Evolutionary conservation across 2,797 vertebrate species (phyloP).

Genomic region (Sebastes oblongus): DNA sequence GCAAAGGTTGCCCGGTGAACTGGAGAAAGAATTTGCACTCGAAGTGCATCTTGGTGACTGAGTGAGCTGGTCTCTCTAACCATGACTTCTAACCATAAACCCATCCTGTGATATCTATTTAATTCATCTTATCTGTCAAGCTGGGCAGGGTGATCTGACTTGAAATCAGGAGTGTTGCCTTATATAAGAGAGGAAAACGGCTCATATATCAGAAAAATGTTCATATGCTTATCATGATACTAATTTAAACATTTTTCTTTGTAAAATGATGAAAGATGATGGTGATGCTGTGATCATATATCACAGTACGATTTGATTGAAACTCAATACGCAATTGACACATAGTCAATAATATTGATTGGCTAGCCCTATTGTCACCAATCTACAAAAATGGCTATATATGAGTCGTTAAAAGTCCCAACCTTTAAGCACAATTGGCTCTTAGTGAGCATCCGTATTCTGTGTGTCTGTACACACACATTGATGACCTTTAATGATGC

Average conservation of each 20-base stretch:
- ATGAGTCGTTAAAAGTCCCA: neutral
- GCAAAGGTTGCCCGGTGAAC: neutral
- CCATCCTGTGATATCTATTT: neutral
- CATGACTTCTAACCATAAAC: neutral
- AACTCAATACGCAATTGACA: neutral
- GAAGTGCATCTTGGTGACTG: neutral
- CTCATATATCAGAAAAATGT: too few relatives aligned
- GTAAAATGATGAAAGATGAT: neutral
- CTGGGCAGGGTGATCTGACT: neutral
- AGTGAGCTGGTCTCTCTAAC: neutral
- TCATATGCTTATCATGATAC: too few relatives aligned
- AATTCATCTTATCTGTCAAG: neutral
- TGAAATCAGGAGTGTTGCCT: neutral
- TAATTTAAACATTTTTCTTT: neutral
- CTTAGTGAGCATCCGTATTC: neutral
- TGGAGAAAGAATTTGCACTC: neutral
- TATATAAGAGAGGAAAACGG: too few relatives aligned
- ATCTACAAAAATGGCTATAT: neutral
- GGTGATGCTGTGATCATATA: neutral
- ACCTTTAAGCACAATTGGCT: conserved; percentile 1
- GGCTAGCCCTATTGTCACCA: neutral
- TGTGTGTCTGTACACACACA: conserved; percentile 2
- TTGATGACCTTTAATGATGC: conserved; percentile 24
- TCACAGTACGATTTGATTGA: neutral
- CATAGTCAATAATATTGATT: neutral